Conservation (phyloP, 2,888 invertebrate species). For the Blomia tropicalis region DNA sequence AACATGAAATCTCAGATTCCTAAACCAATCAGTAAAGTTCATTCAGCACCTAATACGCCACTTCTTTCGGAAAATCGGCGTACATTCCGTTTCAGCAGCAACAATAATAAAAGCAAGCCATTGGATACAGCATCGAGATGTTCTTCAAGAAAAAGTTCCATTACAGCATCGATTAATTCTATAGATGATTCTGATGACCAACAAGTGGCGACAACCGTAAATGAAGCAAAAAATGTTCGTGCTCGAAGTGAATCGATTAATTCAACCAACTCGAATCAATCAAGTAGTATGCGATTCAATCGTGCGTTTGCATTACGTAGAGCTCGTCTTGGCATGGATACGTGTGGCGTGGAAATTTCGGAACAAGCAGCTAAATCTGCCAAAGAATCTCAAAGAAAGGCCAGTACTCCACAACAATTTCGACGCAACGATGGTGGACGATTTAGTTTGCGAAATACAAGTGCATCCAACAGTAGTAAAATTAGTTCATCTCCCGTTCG, state of each 20-base stretch:
- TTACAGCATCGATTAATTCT: neutral
- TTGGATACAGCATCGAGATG: neutral
- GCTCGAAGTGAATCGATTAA: neutral
- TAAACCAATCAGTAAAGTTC: neutral
- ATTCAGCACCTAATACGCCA: conserved; percentile 1
- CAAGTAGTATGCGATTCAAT: conserved; percentile 48
- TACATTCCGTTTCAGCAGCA: neutral
- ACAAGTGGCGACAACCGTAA: neutral
- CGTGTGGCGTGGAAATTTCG: conserved; percentile 27
- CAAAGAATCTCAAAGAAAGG: conserved; percentile 27
- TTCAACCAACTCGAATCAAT: conserved; percentile 28
- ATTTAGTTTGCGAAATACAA: conserved; percentile 44
- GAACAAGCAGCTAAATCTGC: conserved; percentile 1
- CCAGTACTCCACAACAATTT: conserved; percentile 33
- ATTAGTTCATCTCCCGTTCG: neutral
- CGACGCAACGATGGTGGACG: conserved; percentile 48
- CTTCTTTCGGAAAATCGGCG: neutral
- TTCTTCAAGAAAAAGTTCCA: neutral
- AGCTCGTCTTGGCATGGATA: conserved; percentile 42
- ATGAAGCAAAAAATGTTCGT: neutral
- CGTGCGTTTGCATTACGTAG: conserved; percentile 51
- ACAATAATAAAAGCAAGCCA: neutral
- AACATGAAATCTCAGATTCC: neutral
- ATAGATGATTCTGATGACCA: conserved; percentile 6
- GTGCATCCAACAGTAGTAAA: conserved; percentile 4